Evolutionary conservation across 2,888 invertebrate species (phyloP), one percentile per base, ranked within the genome.

Genomic region (Deroplatys truncata): DNA sequence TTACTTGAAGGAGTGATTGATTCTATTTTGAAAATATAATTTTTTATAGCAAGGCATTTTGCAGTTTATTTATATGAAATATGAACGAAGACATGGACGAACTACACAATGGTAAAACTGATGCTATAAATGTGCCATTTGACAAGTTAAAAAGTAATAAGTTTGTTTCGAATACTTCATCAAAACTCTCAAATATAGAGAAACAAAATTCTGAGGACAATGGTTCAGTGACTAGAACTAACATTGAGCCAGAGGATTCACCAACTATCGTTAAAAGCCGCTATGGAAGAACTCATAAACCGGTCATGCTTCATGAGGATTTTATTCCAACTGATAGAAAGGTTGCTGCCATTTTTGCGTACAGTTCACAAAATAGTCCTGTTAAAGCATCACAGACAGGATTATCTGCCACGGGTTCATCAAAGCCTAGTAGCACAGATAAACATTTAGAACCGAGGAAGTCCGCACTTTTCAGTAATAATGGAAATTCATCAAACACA

Each of bases 271-370:
- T 82, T 28, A 94, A 93, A 49, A 96, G 96, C 91, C 94, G 96
- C 25, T 96, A 95, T 92, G 96, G 96, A 15, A 94, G 96, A 92
- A 93, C 95, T 88, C 94, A 95, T 56, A 94, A 95, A 89, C 93
- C 94, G 9, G 96, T 95, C 92, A 92, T 93, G n/a, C 93, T 93
- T 2, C 56, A 20, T 72, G 91, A 92, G 25, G 94, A 95, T 88
- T 93, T 93, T 90, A 92, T 92, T 5, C 93, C 94, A 56, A 92
- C 93, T 0, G 94, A 94, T 86, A 94, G 93, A 92, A 91, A 93
- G 28, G 91, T 93, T 16, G 88, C 92, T 91, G 91, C 92, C 28
- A 88, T 91, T 49, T 89, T 91, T 83, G 90, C 90, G 10, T 84
- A 88, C 31, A 90, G 90, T 28, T 90, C 91, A 16, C 90, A 90